These are phyloP conservation scores for Cyclopterus lumpus DNA, from an alignment of 2,797 vertebrate species.

Conservation along the genomic window DNA sequence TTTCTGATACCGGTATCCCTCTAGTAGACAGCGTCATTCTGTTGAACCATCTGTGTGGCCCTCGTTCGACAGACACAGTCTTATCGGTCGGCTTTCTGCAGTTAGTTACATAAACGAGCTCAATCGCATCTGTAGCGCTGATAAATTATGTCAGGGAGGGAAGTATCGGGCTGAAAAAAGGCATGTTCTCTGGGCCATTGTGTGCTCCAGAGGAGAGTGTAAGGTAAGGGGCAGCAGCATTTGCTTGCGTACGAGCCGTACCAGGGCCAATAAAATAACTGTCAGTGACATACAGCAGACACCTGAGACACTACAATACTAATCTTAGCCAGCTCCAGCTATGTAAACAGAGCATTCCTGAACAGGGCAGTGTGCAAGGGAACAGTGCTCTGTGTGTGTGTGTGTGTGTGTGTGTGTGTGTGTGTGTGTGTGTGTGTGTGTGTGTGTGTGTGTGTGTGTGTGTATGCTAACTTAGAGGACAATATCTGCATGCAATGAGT, in stretches of 20 bases:
- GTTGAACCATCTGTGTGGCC: constrained; percentile 10
- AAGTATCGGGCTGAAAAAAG: not conserved
- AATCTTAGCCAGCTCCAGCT: constrained; percentile 61
- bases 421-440: not conserved
- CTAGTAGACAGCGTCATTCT: constrained; percentile 14
- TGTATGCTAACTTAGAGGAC: not conserved
- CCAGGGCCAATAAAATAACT: constrained; percentile 50
- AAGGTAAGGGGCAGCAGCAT: constrained; percentile 13
- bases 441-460: not conserved
- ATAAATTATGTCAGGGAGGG: not conserved
- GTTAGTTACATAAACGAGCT: not conserved
- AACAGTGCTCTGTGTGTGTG: not conserved
- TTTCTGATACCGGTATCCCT: not conserved
- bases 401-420: not conserved
- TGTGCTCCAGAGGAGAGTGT: constrained; percentile 12
- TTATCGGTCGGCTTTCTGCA: constrained; percentile 10
- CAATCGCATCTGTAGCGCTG: constrained; percentile 7
- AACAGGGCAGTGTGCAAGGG: constrained; percentile 25
- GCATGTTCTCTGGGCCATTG: not conserved
- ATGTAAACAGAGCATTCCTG: constrained; percentile 80
- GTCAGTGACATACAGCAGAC: constrained; percentile 71
- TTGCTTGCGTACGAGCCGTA: constrained; percentile 1
- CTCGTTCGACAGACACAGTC: not conserved
- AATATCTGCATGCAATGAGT: not conserved
- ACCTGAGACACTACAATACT: constrained; percentile 67